Evolutionary conservation across 2,888 invertebrate species (phyloP), one percentile per base, ranked within the genome.

Genomic region (Caradrina kadenii): DNA sequence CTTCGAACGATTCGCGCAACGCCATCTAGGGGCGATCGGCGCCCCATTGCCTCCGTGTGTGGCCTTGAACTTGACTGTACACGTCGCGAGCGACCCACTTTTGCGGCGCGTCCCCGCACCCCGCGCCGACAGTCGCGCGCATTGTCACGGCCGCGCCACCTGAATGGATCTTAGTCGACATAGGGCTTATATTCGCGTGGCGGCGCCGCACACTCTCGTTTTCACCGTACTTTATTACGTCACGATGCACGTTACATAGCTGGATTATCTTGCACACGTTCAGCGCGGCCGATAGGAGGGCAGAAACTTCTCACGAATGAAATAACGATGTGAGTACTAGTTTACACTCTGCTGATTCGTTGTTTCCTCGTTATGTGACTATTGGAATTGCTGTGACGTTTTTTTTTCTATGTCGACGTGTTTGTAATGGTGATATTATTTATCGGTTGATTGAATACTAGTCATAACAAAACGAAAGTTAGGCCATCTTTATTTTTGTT

Each of bases 61-160:
- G 92, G 93, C 95, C 95, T 95, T 95, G 95, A 96, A 95, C 95
- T 95, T 96, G 95, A 94, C 93, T 91, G 87, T 88, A 88, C 74
- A 78, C 91, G 91, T 89, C 92, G 92, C 91, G 89, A 89, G 87
- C 94, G 95, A 95, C 95, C 95, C 94, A 95, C 90, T 89, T 94
- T 94, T 87, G 91, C 90, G 88, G 76, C 88, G 86, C 82, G 81
- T 85, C 90, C 62, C 88, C 88, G 83, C 89, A 87, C 90, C 86
- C 89, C 92, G 86, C 89, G 86, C 89, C 86, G 76, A 69, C 87
- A 82, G 88, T 83, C 88, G 88, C 92, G 89, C 92, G 90, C 93
- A 89, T 87, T 91, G 92, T 91, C 92, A 91, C 87, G 91, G 91
- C 89, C 90, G 89, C 88, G 85, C 87, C 91, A 91, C 89, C 92